phyloP scores from a whole-genome alignment of 1,140 invertebrate species.

The Brachionus rubens region DNA sequence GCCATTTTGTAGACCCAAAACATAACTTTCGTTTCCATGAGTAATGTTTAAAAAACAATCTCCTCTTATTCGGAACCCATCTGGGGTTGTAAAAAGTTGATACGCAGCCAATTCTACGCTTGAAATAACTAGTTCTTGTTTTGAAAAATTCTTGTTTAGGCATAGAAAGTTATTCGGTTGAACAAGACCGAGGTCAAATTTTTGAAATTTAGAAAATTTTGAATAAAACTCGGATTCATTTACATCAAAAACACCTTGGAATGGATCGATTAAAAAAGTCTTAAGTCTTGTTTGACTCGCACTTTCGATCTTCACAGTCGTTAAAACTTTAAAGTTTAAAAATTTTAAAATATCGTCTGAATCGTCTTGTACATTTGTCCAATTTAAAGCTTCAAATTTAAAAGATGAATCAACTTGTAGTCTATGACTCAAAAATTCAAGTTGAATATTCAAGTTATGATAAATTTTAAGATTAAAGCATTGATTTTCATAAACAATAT shows the following conservation, averaged over 20 bases:
- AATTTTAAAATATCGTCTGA: background rate
- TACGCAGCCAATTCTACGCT: background rate
- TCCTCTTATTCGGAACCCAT: background rate
- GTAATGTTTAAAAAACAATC: background rate
- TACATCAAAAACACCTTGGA: background rate
- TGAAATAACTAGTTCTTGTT: background rate
- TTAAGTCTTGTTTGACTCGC: background rate
- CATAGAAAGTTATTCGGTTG: background rate
- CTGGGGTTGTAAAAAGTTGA: background rate
- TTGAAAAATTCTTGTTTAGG: background rate
- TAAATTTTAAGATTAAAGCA: background rate
- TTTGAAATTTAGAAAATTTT: background rate
- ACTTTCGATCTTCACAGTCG: background rate
- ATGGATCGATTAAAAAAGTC: slow-evolving; percentile 2
- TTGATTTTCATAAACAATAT: background rate
- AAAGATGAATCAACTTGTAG: background rate
- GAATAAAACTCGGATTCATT: background rate
- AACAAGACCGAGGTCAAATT: background rate
- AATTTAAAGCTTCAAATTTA: background rate
- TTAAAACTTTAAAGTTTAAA: slow-evolving; percentile 16
- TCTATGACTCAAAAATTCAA: background rate
- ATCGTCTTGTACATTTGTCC: background rate
- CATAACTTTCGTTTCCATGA: background rate
- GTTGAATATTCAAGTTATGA: background rate
- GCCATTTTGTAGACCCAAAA: background rate